phyloP scores from a whole-genome alignment of 2,888 invertebrate species.

The Caenorhabditis auriculariae region DNA sequence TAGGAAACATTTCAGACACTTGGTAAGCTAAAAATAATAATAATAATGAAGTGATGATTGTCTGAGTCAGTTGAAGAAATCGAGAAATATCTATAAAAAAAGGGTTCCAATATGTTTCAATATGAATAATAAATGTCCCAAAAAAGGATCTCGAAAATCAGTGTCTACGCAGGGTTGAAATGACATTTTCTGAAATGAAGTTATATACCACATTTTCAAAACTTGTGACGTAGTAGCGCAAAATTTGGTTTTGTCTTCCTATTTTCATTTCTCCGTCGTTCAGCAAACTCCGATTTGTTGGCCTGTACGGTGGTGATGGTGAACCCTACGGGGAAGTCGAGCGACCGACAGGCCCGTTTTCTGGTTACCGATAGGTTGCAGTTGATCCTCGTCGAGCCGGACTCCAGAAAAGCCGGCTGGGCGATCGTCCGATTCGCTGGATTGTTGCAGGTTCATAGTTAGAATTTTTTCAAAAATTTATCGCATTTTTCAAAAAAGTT shows the following conservation, averaged over 20 bases:
- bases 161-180: background rate
- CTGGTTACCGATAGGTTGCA: constrained; percentile 92
- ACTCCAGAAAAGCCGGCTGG: constrained; percentile 90
- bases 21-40: too few relatives aligned
- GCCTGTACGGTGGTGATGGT: constrained; percentile 79
- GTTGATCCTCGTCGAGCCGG: constrained; percentile 94
- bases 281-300: constrained; percentile 95
- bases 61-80: too few relatives aligned
- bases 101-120: too few relatives aligned
- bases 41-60: too few relatives aligned
- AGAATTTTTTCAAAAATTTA: constrained; percentile 9
- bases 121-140: too few relatives aligned
- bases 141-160: too few relatives aligned
- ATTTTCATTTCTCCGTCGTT: too few relatives aligned
- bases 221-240: background rate
- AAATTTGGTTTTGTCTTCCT: background rate
- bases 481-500: background rate
- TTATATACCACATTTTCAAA: background rate
- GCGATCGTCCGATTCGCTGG: constrained; percentile 95
- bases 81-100: too few relatives aligned
- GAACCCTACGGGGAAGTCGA: constrained; percentile 76
- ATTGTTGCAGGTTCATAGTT: constrained; percentile 78
- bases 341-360: constrained; percentile 72
- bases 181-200: background rate
- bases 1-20: too few relatives aligned